Evolutionary conservation across 2,888 invertebrate species (phyloP).

Genomic region (Philopedon plagiatum): DNA sequence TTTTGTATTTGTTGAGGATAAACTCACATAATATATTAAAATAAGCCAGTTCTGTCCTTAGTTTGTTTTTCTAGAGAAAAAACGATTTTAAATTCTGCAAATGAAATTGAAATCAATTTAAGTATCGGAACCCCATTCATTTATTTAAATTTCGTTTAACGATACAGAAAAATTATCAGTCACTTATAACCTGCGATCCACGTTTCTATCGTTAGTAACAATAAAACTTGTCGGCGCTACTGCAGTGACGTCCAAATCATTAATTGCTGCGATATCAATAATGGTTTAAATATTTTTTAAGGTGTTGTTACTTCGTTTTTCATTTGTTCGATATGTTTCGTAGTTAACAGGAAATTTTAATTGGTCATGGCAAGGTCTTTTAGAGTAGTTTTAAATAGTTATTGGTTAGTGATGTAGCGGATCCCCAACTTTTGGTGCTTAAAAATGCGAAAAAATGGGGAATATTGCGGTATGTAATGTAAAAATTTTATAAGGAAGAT

Average conservation of each 20-base stretch:
- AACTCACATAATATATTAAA: no score
- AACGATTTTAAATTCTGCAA: no score
- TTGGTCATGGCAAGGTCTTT: slow-evolving; percentile 3
- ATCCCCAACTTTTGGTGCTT: not conserved
- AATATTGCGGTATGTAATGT: slow-evolving; percentile 1
- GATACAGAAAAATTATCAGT: no score
- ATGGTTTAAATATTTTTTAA: slow-evolving; percentile 30
- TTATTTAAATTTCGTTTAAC: no score
- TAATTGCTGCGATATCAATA: slow-evolving; percentile 28
- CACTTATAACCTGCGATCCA: no score
- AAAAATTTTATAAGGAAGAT: not conserved
- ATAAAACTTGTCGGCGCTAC: slow-evolving; percentile 16
- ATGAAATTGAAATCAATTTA: no score
- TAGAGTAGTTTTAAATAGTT: not conserved
- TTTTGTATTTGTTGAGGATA: no score
- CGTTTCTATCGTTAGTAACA: no score
- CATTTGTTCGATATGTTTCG: slow-evolving; percentile 3
- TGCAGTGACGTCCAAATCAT: slow-evolving; percentile 17
- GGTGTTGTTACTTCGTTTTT: slow-evolving; percentile 20
- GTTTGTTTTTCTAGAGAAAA: no score
- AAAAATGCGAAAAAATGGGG: not conserved
- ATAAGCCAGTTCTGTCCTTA: no score
- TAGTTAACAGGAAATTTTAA: slow-evolving; percentile 8
- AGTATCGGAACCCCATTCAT: no score
- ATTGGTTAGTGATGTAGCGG: slow-evolving; percentile 1